phyloP scores from a whole-genome alignment of 2,888 invertebrate species.

The Ganaspis brasiliensis region DNA sequence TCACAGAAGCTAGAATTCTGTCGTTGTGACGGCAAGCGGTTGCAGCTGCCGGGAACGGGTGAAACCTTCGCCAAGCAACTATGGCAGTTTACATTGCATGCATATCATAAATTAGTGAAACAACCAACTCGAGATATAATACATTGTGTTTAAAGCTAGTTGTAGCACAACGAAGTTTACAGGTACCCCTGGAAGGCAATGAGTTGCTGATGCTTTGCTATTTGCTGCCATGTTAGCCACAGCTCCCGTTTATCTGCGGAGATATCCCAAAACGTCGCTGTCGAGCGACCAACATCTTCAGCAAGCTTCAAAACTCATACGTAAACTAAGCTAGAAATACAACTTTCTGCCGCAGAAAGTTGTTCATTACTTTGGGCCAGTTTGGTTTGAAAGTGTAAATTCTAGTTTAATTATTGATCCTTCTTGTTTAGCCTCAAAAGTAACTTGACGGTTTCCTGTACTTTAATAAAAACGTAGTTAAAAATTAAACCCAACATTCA shows the following conservation, averaged over 20 bases:
- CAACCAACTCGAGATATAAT: slow-evolving; percentile 52
- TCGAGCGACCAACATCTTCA: slow-evolving; percentile 5
- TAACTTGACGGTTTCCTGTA: too few species aligned
- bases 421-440: too few species aligned
- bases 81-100: slow-evolving; percentile 63
- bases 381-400: too few species aligned
- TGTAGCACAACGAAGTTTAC: neutral
- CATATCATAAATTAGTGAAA: slow-evolving; percentile 69
- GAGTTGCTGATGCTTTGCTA: slow-evolving; percentile 12
- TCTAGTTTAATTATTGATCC: too few species aligned
- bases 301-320: neutral
- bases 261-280: slow-evolving; percentile 11
- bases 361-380: neutral
- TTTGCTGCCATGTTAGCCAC: slow-evolving; percentile 16
- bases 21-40: slow-evolving; percentile 41
- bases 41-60: slow-evolving; percentile 50
- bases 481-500: too few species aligned
- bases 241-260: slow-evolving; percentile 18
- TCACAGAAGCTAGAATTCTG: slow-evolving; percentile 46
- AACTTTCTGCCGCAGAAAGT: too few species aligned
- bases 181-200: slow-evolving; percentile 1
- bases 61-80: slow-evolving; percentile 60
- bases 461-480: too few species aligned
- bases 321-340: neutral
- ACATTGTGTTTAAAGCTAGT: slow-evolving; percentile 23